Evolutionary conservation across 2,888 invertebrate genomes (phyloP).

Genomic region (Stenodema calcarata): DNA sequence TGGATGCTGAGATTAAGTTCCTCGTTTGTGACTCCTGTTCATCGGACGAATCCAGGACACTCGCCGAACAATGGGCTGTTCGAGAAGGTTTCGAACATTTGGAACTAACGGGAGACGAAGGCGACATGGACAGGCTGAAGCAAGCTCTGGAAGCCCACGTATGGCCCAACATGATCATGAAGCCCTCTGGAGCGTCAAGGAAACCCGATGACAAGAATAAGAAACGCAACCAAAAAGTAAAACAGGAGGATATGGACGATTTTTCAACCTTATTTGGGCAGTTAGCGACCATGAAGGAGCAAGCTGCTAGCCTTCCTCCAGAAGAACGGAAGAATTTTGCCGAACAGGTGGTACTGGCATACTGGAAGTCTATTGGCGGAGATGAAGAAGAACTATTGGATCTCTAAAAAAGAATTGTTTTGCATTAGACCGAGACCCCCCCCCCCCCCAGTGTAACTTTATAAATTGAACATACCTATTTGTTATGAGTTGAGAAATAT

Average conservation of each 20-base stretch:
- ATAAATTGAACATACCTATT: too few relatives aligned
- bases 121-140: constrained; percentile 66
- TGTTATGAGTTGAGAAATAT: too few relatives aligned
- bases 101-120: constrained; percentile 67
- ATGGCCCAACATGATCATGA: constrained; percentile 74
- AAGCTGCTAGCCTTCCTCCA: constrained; percentile 68
- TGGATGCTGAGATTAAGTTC: constrained; percentile 67
- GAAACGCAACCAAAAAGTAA: constrained; percentile 38
- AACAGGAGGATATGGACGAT: constrained; percentile 48
- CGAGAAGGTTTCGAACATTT: constrained; percentile 73
- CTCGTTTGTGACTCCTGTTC: constrained; percentile 66
- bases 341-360: constrained; percentile 74
- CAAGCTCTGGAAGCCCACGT: constrained; percentile 75
- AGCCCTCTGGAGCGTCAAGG: constrained; percentile 61
- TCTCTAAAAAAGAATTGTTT: not conserved
- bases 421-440: too few relatives aligned
- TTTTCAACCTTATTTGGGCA: constrained; percentile 72
- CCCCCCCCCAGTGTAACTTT: too few relatives aligned
- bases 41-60: constrained; percentile 60
- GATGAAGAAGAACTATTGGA: constrained; percentile 70
- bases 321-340: constrained; percentile 73
- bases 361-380: constrained; percentile 78
- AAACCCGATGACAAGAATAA: not conserved
- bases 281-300: constrained; percentile 72
- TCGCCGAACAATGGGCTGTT: constrained; percentile 72